Percentiles rank a stretch among this genome's conserved stretches.
Conservation (phyloP, 2,797 vertebrate species). For the Buceros bicornis region DNA sequence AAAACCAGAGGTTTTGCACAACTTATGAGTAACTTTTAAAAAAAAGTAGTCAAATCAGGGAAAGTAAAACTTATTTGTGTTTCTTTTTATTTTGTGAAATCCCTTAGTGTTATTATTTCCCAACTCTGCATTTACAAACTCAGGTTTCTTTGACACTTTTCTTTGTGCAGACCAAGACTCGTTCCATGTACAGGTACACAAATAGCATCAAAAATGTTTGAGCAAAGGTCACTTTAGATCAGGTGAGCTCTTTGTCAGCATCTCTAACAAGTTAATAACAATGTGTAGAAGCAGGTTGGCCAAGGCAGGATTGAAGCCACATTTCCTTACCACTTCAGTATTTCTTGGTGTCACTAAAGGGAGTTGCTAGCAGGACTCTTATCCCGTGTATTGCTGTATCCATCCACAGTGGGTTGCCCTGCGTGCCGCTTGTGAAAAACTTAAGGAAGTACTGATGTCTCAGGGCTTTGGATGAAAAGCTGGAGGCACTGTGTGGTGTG, state of each 20-base stretch:
- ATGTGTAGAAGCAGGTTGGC: not conserved
- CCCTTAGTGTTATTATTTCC: not conserved
- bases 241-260: not conserved
- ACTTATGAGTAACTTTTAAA: not conserved
- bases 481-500: not conserved
- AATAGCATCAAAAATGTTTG: not conserved
- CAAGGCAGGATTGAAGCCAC: not conserved
- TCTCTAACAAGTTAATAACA: not conserved
- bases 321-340: not conserved
- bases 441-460: not conserved
- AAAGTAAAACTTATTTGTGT: not conserved
- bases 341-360: not conserved
- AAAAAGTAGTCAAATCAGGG: not conserved
- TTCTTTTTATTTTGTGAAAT: not conserved
- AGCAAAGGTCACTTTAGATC: not conserved
- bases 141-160: not conserved
- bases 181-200: not conserved
- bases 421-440: not conserved
- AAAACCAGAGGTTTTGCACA: conserved; percentile 8
- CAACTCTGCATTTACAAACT: not conserved
- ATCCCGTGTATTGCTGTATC: not conserved
- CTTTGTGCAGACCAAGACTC: not conserved
- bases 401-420: not conserved
- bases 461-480: not conserved
- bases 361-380: not conserved